Evolutionary conservation across 2,797 vertebrate species (phyloP), one percentile per base, ranked within the genome.

Genomic region (Discoglossus pictus): DNA sequence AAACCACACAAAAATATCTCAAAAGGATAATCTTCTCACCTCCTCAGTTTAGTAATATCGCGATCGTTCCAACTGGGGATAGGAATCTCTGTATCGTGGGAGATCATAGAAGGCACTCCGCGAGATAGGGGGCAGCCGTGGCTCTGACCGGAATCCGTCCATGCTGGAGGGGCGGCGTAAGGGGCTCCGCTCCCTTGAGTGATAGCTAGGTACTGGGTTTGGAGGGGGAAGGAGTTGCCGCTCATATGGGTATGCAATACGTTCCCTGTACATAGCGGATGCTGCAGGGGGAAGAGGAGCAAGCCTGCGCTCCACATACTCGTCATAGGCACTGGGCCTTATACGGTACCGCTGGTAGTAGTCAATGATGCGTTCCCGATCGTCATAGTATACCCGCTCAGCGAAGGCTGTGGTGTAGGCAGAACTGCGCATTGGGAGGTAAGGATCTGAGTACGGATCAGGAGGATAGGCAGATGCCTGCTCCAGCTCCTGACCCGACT

Each of bases 141-240:
- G 91, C 78, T 94, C 94, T 11, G 90, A 92, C 69, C 80, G 67
- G 76, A 89, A 93, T 77, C 84, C 83, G 6, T 90, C 82, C 34
- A 82, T 78, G 63, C 88, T 62, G 65, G 81, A 76, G 73, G 87
- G 79, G 60, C 90, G 89, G 72, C 89, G 82, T 82, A 92, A 84
- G 2, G 90, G 90, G 82, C 92, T 94, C 80, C 84, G 86, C 77
- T 94, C 94, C 74, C 84, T 89, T 76, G 90, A 75, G 40, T 92
- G 94, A 89, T 90, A 94, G 65, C 91, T 83, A 58, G 88, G 85
- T 61, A 86, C 80, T 66, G 86, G 83, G 50, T 83, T 62, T 11
- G 80, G 85, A 27, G 17, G 86, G 16, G 78, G 85, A 73, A 87
- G 17, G 24, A 90, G 76, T 51, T 82, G 92, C 62, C 73, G 84